Evolutionary conservation across 1,140 invertebrate species (phyloP).

Genomic region (Saccostrea cuccullata): DNA sequence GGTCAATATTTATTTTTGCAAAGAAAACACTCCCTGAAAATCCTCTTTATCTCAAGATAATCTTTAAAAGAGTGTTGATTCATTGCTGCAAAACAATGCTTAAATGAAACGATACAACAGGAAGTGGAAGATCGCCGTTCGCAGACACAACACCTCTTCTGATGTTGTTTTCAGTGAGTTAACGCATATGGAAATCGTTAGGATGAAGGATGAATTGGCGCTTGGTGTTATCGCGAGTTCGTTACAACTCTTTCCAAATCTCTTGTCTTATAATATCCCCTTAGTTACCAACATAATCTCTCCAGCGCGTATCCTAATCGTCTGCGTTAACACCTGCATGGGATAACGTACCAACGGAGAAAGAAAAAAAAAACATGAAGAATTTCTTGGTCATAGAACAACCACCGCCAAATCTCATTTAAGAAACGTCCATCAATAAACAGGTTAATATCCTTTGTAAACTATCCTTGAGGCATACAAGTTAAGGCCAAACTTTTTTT

Average conservation of each 20-base stretch:
- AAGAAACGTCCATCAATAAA: not conserved
- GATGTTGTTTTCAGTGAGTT: conserved; percentile 23
- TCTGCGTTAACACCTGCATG: conserved; percentile 11
- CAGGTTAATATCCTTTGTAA: not conserved
- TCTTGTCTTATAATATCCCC: conserved; percentile 30
- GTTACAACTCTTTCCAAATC: conserved; percentile 26
- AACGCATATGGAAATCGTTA: conserved; percentile 35
- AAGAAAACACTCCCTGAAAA: not conserved
- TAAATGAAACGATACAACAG: conserved; percentile 1
- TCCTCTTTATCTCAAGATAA: not conserved
- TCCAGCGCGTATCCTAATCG: not conserved
- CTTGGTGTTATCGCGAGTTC: conserved; percentile 21
- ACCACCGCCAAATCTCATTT: not conserved
- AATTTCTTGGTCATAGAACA: not conserved
- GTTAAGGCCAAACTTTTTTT: not conserved
- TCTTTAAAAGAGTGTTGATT: conserved; percentile 12
- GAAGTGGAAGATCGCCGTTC: not conserved
- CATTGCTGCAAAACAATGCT: conserved; percentile 19
- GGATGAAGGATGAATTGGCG: conserved; percentile 4
- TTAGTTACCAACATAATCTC: conserved; percentile 8
- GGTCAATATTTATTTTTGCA: not conserved
- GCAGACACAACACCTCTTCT: conserved; percentile 12
- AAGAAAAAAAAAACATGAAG: not conserved
- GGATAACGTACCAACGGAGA: conserved; percentile 3
- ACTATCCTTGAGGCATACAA: conserved; percentile 1